phyloP scores from a whole-genome alignment of 2,888 invertebrate genomes.

The Diogma glabrata region DNA sequence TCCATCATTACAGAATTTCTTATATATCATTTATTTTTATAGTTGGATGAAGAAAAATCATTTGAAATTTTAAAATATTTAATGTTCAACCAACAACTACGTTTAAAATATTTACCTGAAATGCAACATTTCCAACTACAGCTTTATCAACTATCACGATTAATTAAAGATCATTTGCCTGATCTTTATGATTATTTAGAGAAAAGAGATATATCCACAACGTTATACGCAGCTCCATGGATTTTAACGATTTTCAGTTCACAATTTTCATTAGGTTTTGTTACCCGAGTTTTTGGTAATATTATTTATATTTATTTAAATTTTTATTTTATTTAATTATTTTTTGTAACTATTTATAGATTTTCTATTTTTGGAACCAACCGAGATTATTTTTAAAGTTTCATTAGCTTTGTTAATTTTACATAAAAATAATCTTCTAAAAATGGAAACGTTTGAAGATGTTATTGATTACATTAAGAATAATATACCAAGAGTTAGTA shows the following conservation, averaged over 20 bases:
- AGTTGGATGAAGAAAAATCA: slow-evolving; percentile 90
- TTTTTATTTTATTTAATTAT: not conserved
- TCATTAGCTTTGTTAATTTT: slow-evolving; percentile 73
- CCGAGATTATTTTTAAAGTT: slow-evolving; percentile 82
- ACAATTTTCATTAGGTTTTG: slow-evolving; percentile 92
- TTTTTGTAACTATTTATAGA: slow-evolving; percentile 29
- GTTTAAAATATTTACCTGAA: slow-evolving; percentile 85
- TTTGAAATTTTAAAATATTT: slow-evolving; percentile 78
- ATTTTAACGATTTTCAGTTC: slow-evolving; percentile 91
- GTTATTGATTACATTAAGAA: slow-evolving; percentile 88
- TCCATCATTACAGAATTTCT: no score
- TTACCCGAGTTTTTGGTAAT: slow-evolving; percentile 71
- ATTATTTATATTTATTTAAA: no score
- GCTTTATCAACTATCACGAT: slow-evolving; percentile 84
- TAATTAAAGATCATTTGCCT: slow-evolving; percentile 77
- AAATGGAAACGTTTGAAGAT: slow-evolving; percentile 83
- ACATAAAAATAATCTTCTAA: slow-evolving; percentile 71
- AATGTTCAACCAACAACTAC: slow-evolving; percentile 80
- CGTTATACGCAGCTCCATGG: slow-evolving; percentile 95
- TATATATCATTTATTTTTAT: slow-evolving; percentile 22
- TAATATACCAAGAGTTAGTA: slow-evolving; percentile 59
- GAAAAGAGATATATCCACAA: slow-evolving; percentile 81
- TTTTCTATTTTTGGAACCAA: slow-evolving; percentile 78
- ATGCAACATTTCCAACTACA: slow-evolving; percentile 86
- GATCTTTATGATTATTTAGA: slow-evolving; percentile 81